phyloP scores from a whole-genome alignment of 2,113 vertebrate species.

The Okapia johnstoni region DNA sequence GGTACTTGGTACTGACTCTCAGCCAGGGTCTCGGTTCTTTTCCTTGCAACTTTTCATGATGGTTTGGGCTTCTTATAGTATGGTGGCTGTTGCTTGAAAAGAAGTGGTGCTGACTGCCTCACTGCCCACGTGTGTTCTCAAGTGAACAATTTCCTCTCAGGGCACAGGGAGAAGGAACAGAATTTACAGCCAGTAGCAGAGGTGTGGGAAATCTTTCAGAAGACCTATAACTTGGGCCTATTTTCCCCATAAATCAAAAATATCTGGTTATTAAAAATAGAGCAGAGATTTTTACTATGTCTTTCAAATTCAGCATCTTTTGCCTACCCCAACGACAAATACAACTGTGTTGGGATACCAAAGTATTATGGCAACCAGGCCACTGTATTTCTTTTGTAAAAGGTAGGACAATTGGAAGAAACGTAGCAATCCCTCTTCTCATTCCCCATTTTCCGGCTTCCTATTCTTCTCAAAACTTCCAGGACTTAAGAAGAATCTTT shows the following conservation, averaged over 20 bases:
- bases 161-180: background rate
- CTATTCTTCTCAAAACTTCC: background rate
- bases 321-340: background rate
- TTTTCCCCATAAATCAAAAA: background rate
- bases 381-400: background rate
- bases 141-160: background rate
- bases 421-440: background rate
- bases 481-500: slow-evolving; percentile 4
- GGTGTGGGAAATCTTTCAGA: background rate
- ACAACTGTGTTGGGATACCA: background rate
- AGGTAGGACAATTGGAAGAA: background rate
- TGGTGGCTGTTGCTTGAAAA: background rate
- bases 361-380: background rate
- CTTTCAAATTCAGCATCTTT: background rate
- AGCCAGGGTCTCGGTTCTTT: background rate
- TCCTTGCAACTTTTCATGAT: background rate
- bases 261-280: background rate
- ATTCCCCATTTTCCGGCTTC: background rate
- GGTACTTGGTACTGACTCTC: background rate
- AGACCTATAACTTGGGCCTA: background rate
- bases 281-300: background rate
- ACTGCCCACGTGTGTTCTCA: background rate
- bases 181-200: background rate
- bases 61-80: background rate
- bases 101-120: background rate